Percentiles rank a stretch among this genome's conserved stretches.
These are phyloP conservation scores for Thymelicus sylvestris DNA, from an alignment of 2,888 invertebrate genomes.

Conservation along the genomic window DNA sequence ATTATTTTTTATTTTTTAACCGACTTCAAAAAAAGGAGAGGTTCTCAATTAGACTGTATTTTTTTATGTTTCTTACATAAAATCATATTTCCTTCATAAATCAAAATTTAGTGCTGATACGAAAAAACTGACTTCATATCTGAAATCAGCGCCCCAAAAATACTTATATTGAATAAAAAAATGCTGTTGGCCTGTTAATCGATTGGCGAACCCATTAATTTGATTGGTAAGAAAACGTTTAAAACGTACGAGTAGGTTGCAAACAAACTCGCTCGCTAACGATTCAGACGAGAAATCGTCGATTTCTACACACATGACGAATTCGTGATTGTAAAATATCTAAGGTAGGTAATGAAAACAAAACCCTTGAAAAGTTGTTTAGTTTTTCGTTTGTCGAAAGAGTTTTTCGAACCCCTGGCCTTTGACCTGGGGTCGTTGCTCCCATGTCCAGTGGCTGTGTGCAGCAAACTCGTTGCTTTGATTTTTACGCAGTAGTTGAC, in stretches of 20 bases:
- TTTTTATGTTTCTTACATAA: too few species aligned
- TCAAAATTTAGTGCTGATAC: too few species aligned
- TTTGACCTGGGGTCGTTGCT: slow-evolving; percentile 25
- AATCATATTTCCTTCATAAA: too few species aligned
- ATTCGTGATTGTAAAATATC: background rate
- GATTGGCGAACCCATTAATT: slow-evolving; percentile 27
- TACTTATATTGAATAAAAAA: too few species aligned
- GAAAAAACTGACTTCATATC: too few species aligned
- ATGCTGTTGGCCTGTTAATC: too few species aligned
- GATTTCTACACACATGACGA: background rate
- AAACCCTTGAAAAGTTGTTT: background rate
- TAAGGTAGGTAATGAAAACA: slow-evolving; percentile 1
- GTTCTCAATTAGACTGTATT: too few species aligned
- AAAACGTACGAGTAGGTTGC: background rate
- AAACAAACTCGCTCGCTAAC: slow-evolving; percentile 18
- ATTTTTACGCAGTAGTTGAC: slow-evolving; percentile 21
- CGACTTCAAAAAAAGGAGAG: too few species aligned
- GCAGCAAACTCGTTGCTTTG: slow-evolving; percentile 4
- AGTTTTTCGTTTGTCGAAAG: slow-evolving; percentile 13
- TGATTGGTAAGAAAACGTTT: slow-evolving; percentile 30
- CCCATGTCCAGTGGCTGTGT: slow-evolving; percentile 17
- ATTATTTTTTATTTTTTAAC: too few species aligned
- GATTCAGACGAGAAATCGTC: background rate
- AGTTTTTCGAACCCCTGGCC: slow-evolving; percentile 22
- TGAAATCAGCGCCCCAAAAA: too few species aligned